Percentiles rank a stretch among this genome's conserved stretches.
phyloP scores from a whole-genome alignment of 2,888 invertebrate genomes.

The Elysia crispata region DNA sequence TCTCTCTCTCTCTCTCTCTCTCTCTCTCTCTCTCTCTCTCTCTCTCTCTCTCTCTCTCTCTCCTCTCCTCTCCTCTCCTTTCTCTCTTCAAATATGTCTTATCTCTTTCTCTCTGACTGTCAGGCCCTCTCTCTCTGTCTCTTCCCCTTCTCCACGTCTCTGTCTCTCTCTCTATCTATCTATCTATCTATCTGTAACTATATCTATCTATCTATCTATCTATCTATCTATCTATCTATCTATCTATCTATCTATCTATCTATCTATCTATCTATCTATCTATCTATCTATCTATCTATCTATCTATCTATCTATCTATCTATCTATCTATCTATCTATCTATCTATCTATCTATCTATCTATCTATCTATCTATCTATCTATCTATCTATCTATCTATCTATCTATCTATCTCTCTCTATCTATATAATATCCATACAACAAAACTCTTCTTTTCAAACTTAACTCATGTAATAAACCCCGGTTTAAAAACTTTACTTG shows the following conservation, averaged over 20 bases:
- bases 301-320: not conserved
- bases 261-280: not conserved
- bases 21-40: constrained; percentile 13
- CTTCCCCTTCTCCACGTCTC: not conserved
- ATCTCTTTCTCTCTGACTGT: not conserved
- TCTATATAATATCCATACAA: not conserved
- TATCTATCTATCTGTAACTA: not conserved
- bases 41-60: constrained; percentile 12
- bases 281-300: not conserved
- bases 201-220: not conserved
- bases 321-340: constrained; percentile 6
- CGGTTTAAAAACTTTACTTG: not conserved
- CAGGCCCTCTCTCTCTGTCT: not conserved
- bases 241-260: constrained; percentile 4
- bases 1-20: not conserved
- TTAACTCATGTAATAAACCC: too few species aligned
- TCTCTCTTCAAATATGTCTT: not conserved
- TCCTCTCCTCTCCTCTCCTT: not conserved
- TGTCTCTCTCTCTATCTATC: not conserved
- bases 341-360: not conserved
- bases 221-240: constrained; percentile 3
- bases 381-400: not conserved
- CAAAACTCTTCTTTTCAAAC: too few species aligned
- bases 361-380: too few species aligned
- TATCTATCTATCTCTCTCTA: not conserved